Percentiles rank a stretch among this genome's conserved stretches.
phyloP scores from a whole-genome alignment of 2,888 invertebrate genomes.

The Drosophila phalerata region DNA sequence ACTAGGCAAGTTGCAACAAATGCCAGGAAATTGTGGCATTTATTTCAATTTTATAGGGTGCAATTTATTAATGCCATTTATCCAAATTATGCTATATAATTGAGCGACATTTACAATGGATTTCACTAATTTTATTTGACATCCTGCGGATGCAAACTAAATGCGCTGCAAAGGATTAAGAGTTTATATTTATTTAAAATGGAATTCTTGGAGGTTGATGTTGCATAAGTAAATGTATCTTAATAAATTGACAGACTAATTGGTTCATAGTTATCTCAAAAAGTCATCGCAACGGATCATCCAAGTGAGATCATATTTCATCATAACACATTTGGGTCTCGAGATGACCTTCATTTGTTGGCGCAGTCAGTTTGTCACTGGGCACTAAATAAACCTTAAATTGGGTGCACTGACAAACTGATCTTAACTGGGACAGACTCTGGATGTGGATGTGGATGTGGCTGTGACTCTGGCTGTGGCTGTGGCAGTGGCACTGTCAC shows the following conservation, averaged over 20 bases:
- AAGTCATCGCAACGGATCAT: conserved; percentile 37
- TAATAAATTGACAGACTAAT: conserved; percentile 35
- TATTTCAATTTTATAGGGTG: conserved; percentile 66
- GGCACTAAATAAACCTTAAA: conserved; percentile 49
- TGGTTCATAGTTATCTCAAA: conserved; percentile 31
- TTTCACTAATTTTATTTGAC: conserved; percentile 5
- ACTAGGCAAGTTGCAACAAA: neutral
- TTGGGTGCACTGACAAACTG: conserved; percentile 35
- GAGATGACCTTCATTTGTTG: conserved; percentile 54
- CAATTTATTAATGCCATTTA: conserved; percentile 68
- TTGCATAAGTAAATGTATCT: neutral
- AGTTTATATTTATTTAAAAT: neutral
- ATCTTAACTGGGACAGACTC: conserved; percentile 35
- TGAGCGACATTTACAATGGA: conserved; percentile 32
- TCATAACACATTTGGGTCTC: conserved; percentile 41
- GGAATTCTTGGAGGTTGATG: conserved; percentile 11
- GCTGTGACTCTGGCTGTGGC: no score
- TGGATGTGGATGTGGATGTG: neutral
- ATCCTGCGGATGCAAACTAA: neutral
- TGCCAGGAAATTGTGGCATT: conserved; percentile 48
- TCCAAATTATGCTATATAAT: conserved; percentile 60
- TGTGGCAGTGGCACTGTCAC: conserved; percentile 21
- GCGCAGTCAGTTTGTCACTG: conserved; percentile 58
- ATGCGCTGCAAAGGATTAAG: no score
- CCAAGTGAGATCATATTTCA: conserved; percentile 50